These are phyloP conservation scores for Notiomystis cincta DNA, from an alignment of 2,113 vertebrate species.

Conservation along the genomic window DNA sequence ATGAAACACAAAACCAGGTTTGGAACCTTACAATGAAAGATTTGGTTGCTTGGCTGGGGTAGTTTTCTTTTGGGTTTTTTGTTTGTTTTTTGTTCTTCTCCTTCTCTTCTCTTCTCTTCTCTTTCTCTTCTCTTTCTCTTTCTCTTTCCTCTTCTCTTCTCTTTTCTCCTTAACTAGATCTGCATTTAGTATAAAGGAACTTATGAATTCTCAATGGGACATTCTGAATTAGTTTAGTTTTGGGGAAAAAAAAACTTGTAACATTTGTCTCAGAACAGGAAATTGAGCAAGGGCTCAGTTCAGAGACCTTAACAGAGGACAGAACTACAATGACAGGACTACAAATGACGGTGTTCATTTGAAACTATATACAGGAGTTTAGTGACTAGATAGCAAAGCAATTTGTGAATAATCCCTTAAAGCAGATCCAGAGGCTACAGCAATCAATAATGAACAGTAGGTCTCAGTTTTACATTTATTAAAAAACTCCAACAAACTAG, in stretches of 20 bases:
- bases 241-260: background rate
- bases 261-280: background rate
- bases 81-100: background rate
- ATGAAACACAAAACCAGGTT: background rate
- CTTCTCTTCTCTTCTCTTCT: too few relatives aligned
- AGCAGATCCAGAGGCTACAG: background rate
- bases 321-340: background rate
- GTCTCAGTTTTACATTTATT: background rate
- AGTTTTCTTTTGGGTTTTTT: rapidly evolving
- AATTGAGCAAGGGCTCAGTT: background rate
- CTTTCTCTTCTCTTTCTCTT: too few relatives aligned
- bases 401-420: background rate
- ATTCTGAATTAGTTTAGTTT: background rate
- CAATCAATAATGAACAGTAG: background rate
- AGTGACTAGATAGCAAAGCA: background rate
- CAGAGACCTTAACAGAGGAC: background rate
- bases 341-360: background rate
- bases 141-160: too few relatives aligned
- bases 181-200: background rate
- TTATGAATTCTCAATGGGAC: background rate
- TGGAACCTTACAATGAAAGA: background rate
- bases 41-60: background rate
- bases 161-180: background rate
- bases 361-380: background rate
- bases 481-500: background rate